Evolutionary conservation across 2,797 vertebrate genomes (phyloP).

Genomic region (Meda fulgida): DNA sequence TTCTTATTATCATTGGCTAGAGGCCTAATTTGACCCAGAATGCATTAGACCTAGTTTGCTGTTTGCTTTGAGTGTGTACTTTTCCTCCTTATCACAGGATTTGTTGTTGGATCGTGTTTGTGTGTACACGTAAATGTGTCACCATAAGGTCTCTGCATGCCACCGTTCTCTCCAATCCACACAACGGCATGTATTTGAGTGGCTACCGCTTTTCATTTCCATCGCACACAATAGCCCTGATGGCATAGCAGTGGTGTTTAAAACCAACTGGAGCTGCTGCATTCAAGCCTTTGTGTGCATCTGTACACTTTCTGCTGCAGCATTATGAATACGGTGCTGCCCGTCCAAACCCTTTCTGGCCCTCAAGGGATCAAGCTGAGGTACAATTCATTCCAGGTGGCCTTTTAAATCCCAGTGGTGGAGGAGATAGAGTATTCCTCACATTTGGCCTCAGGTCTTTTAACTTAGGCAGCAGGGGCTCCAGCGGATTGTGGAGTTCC

Average conservation of each 20-base stretch:
- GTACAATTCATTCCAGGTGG: constrained; percentile 41
- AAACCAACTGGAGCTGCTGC: constrained; percentile 49
- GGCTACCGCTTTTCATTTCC: constrained; percentile 47
- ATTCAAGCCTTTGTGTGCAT: constrained; percentile 52
- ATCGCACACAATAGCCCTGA: constrained; percentile 53
- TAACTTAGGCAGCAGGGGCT: constrained; percentile 47
- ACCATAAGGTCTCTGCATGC: background rate
- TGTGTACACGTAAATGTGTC: constrained; percentile 15
- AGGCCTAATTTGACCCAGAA: constrained; percentile 57
- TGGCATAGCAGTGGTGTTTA: constrained; percentile 49
- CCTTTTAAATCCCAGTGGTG: constrained; percentile 40
- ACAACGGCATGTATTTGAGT: constrained; percentile 27
- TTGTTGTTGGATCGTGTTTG: constrained; percentile 37
- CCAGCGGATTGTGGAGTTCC: constrained; percentile 42
- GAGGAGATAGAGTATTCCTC: constrained; percentile 53
- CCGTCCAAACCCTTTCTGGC: constrained; percentile 28
- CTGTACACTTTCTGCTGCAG: background rate
- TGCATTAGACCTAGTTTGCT: constrained; percentile 51
- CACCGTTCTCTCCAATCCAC: constrained; percentile 10
- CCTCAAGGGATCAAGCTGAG: constrained; percentile 35
- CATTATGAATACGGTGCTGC: constrained; percentile 5
- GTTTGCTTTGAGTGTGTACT: constrained; percentile 50
- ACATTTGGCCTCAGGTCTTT: constrained; percentile 52
- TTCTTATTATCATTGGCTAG: constrained; percentile 59
- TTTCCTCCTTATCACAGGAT: constrained; percentile 12